Base-by-base conservation (phyloP, 2,797 vertebrate species). In the Salarias fasciatus region DNA sequence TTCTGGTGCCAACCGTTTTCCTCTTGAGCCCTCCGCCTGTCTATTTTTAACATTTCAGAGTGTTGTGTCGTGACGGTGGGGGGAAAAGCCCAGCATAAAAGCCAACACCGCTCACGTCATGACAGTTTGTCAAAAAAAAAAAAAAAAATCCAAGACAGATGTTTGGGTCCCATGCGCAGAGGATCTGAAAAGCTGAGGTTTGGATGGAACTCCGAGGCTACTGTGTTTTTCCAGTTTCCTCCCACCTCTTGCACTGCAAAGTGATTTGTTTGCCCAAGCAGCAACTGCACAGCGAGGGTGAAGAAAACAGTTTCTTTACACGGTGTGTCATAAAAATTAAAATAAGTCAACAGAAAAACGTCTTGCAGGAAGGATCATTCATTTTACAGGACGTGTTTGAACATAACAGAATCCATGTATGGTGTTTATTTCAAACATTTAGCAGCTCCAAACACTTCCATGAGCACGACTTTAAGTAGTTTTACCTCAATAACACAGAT, bases 71-170 rank as follows among this genome's bases (percentile, higher is more conserved):
- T 77, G 18, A 24, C 50, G 28, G 53, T 8, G 2, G 60, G 68
- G 69, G 54, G 18, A 3, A 59, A 47, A 46, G 53, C 48, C 47
- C 44, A 31, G 50, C 38, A 57, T 50, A 64, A 73, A 82, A 68
- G 78, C 77, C 71, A 79, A 79, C 79, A 60, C 11, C 50, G 67
- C 73, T 56, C 35, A 80, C 74, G 70, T 83, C 78, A 84, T n/a
- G 58, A 51, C 65, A 72, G 44, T 15, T 69, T 80, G 79, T 79
- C 59, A 81, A 67, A 55, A n/a, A n/a, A n/a, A n/a, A n/a, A n/a
- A n/a, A n/a, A n/a, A n/a, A n/a, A n/a, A 79, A 77, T 79, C 73
- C 80, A 86, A 84, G 77, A 79, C 85, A 76, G 80, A 86, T 84
- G 83, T 85, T 80, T 72, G 62, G 69, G 24, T 63, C 61, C 6